Evolutionary conservation across 2,113 vertebrate genomes (phyloP), one percentile per base, ranked within the genome.

Genomic region (Brachyhypopomus gauderio): DNA sequence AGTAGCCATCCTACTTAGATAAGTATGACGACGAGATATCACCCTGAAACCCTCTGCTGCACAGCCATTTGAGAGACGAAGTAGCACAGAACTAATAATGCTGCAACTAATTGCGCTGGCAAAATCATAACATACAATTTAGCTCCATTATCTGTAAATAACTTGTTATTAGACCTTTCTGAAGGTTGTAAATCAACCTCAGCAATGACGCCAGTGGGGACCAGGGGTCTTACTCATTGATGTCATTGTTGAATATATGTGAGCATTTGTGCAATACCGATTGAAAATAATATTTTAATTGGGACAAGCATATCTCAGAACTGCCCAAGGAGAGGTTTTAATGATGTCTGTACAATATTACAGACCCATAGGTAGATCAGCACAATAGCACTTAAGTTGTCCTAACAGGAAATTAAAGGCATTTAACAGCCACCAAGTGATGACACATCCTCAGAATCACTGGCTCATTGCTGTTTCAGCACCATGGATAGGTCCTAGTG

Each of bases 101-200:
- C 63, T 74, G 77, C 79, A 82, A 80, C 34, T 67, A 78, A 87
- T 85, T 77, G 56, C 64, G 76, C 70, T 74, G 78, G 77, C 67
- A 56, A 20, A 81, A 22, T 38, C 48, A 80, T 60, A 79, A 23
- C 34, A 75, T 81, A 56, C 80, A 79, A 81, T 85, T 76, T 25
- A n/a, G 74, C 25, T 45, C 67, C 34, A 85, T 88, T 82, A 86
- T 52, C 70, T 30, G 64, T 34, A 85, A 88, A 86, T 85, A 85
- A 85, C 55, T 78, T 55, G 27, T 81, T 60, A 73, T 85, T 86
- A 75, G 58, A 60, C 38, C 71, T 71, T 81, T 80, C 58, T 62
- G 55, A 66, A 20, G 60, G 25, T 75, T 55, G 62, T 63, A 77
- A 79, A 82, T 88, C 69, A 76, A 83, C 74, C 72, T 78, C 79